Conservation (phyloP, 1,140 invertebrate genomes). For the Zeugodacus cucurbitae region DNA sequence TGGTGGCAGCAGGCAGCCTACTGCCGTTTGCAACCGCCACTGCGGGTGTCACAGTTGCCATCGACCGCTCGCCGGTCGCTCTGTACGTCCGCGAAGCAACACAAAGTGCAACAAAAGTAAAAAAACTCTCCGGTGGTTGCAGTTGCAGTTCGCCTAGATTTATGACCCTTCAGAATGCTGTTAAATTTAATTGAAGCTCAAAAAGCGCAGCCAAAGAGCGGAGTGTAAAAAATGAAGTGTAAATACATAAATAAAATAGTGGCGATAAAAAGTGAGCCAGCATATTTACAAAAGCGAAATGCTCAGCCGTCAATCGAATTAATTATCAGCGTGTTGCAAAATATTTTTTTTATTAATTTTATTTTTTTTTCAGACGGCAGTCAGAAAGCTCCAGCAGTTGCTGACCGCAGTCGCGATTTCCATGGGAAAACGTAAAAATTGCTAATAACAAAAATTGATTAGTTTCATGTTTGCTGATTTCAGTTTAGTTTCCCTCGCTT, state of each 20-base stretch:
- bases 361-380: background rate
- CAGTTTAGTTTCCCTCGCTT: background rate
- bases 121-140: background rate
- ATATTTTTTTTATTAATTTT: background rate
- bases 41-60: constrained; percentile 34
- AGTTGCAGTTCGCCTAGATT: constrained; percentile 49
- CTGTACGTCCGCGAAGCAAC: background rate
- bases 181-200: constrained; percentile 65
- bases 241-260: background rate
- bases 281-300: background rate
- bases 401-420: background rate
- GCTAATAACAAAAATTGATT: background rate
- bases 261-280: background rate
- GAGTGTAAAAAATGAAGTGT: background rate
- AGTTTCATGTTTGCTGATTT: background rate
- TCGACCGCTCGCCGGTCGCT: constrained; percentile 47
- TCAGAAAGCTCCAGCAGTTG: too few relatives aligned
- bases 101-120: too few relatives aligned
- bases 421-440: background rate
- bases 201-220: constrained; percentile 49
- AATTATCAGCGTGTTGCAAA: background rate
- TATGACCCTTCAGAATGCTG: constrained; percentile 65
- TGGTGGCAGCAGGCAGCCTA: background rate
- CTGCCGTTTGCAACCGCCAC: constrained; percentile 20
- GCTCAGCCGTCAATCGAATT: background rate